Evolutionary conservation across 2,113 vertebrate species (phyloP), one percentile per base, ranked within the genome.

Genomic region (Triplophysa tibetana): DNA sequence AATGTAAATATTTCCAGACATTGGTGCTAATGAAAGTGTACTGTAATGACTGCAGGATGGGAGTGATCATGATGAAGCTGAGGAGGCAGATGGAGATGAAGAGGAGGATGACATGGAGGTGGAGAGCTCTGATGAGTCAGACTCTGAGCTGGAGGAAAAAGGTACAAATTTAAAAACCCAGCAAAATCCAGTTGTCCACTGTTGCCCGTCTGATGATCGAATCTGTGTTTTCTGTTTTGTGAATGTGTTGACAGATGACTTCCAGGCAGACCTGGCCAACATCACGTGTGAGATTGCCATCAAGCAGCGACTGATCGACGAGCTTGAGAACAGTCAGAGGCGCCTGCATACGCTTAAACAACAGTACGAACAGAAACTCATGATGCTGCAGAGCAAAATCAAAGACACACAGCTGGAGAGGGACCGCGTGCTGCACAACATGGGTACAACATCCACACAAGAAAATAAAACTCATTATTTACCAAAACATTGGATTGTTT

Each of bases 261-360:
- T 96, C 84, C 97, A 99, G 78, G 97, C 95, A 2, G 97, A 99
- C 88, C 87, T 99, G 89, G 98, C 98, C 85, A 98, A 98, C 86
- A 98, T 99, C 88, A 99, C 98, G 19, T 99, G 98, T 86, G 98
- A 99, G 94, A 99, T 99, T 87, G 98, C 97, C 81, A 99, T 99
- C 88, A 99, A 99, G 89, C 98, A 99, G 88, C 98, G 99, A 85
- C 92, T 99, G 82, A 99, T 99, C 58, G 98, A 99, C 80, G 98
- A 99, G 84, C 91, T 99, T 61, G 98, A 99, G 88, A 99, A 99
- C 89, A 99, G 98, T 90, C 98, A 99, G 89, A 90, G 95, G 72
- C 94, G 98, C 19, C 88, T 99, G 62, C 96, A 99, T 86, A 98
- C 97, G 0, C 93, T 99, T 69, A 99, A 98, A 75, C 96, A 91